These are phyloP conservation scores for Serinus canaria DNA, from an alignment of 2,113 vertebrate species.

Conservation along the genomic window DNA sequence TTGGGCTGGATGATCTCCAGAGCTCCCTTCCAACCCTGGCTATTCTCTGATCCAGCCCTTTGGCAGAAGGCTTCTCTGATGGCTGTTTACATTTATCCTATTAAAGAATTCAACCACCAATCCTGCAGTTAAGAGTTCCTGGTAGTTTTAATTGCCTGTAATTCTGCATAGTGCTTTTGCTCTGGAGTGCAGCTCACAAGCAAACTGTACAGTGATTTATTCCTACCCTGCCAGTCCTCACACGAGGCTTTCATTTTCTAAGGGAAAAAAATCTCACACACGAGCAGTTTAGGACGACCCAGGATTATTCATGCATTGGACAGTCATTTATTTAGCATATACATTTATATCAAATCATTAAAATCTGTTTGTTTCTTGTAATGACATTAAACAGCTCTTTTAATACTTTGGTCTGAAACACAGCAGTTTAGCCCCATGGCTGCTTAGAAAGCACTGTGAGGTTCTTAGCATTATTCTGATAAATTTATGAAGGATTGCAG, in stretches of 20 bases:
- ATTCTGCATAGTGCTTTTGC: background rate
- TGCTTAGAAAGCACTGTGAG: background rate
- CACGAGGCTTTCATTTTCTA: rapidly evolving
- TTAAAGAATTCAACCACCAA: background rate
- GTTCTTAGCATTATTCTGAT: background rate
- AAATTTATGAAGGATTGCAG: rapidly evolving
- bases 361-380: background rate
- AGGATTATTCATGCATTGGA: too few species aligned
- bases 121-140: background rate
- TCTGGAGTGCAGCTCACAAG: background rate
- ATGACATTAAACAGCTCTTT: background rate
- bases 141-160: background rate
- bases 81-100: background rate
- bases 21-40: background rate
- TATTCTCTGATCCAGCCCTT: background rate
- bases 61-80: background rate
- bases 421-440: rapidly evolving
- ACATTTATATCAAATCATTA: background rate
- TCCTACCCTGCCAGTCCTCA: background rate
- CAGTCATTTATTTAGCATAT: too few species aligned
- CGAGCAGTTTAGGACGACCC: rapidly evolving
- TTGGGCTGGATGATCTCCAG: background rate
- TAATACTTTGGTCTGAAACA: background rate
- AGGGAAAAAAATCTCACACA: background rate
- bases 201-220: rapidly evolving